These are phyloP conservation scores for Euwallacea fornicatus DNA, from an alignment of 1,140 invertebrate species.

Conservation along the genomic window DNA sequence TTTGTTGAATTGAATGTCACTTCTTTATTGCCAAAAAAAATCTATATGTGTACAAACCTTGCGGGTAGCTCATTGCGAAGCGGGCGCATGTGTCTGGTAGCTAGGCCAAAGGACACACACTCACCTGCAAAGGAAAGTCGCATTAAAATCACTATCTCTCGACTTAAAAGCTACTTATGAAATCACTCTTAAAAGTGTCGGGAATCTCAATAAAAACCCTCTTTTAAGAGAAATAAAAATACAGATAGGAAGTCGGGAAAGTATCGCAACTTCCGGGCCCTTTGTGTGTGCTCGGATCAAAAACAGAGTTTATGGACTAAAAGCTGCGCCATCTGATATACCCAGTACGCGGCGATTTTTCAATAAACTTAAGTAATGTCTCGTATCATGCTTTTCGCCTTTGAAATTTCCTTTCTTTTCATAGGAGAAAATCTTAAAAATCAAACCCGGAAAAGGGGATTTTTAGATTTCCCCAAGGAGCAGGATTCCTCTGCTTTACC, in stretches of 20 bases:
- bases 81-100: slow-evolving; percentile 48
- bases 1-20: slow-evolving; percentile 15
- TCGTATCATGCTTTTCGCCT: neutral
- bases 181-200: neutral
- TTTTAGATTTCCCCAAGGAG: slow-evolving; percentile 27
- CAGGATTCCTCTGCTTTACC: slow-evolving; percentile 14
- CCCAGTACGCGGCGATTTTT: neutral
- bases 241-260: neutral
- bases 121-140: slow-evolving; percentile 48
- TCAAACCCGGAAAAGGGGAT: slow-evolving; percentile 28
- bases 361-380: slow-evolving; percentile 12
- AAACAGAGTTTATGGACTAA: slow-evolving; percentile 10
- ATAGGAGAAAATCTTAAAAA: slow-evolving; percentile 14
- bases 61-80: slow-evolving; percentile 51
- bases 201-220: neutral
- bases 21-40: slow-evolving; percentile 4
- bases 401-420: neutral
- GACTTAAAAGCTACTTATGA: neutral
- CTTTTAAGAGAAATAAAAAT: slow-evolving; percentile 3
- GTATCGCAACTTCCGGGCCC: slow-evolving; percentile 8
- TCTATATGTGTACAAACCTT: slow-evolving; percentile 45
- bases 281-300: slow-evolving; percentile 5
- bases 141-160: neutral
- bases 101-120: slow-evolving; percentile 46
- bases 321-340: slow-evolving; percentile 4